A percentile compares a stretch with the other conserved stretches of the same genome.
Conservation (phyloP, 2,888 invertebrate species). For the Tinea semifulvella region DNA sequence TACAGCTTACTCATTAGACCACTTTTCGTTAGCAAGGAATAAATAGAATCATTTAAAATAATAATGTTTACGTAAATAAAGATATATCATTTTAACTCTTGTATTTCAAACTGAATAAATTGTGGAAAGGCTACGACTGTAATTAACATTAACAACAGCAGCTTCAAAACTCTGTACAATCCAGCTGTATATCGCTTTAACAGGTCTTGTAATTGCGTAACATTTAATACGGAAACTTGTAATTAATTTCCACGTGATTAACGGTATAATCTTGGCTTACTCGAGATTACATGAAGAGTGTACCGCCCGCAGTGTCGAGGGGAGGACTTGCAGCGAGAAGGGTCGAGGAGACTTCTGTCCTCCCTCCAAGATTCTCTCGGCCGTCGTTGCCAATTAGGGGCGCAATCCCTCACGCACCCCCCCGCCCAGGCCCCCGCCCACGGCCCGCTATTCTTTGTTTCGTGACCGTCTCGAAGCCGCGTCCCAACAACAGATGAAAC, state of each 20-base stretch:
- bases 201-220: constrained; percentile 56
- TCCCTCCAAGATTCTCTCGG: constrained; percentile 68
- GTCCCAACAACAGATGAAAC: constrained; percentile 53
- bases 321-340: constrained; percentile 25
- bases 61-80: too few species aligned
- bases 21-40: too few species aligned
- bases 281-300: constrained; percentile 56
- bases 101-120: not conserved
- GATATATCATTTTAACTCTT: too few species aligned
- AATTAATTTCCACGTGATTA: constrained; percentile 66
- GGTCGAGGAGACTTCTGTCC: constrained; percentile 39
- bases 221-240: constrained; percentile 66
- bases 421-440: constrained; percentile 24
- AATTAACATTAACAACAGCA: not conserved
- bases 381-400: constrained; percentile 67
- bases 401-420: constrained; percentile 64
- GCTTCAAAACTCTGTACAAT: not conserved
- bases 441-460: constrained; percentile 43
- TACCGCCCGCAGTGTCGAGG: constrained; percentile 41
- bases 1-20: too few species aligned
- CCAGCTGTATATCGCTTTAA: not conserved
- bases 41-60: too few species aligned
- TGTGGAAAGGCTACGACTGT: not conserved
- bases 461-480: constrained; percentile 33
- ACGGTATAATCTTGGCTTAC: constrained; percentile 64